These are phyloP conservation scores for Drosophila recens DNA, from an alignment of 2,888 invertebrate species.

Conservation along the genomic window DNA sequence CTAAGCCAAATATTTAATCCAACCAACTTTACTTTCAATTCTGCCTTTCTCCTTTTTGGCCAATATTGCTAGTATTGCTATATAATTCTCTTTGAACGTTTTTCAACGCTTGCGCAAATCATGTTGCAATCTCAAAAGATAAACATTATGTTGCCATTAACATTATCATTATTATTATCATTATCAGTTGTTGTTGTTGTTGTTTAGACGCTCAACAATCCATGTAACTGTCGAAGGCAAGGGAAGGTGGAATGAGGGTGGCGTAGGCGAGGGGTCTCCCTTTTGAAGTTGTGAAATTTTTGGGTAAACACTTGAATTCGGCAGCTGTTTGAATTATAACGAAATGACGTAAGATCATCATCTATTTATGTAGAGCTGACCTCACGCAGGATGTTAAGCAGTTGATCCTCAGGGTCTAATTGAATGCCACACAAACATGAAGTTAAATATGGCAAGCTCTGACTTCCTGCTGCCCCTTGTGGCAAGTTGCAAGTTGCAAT, in stretches of 20 bases:
- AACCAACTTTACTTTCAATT: neutral
- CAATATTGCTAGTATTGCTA: conserved; percentile 1
- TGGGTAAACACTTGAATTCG: conserved; percentile 4
- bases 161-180: neutral
- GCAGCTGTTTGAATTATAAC: conserved; percentile 2
- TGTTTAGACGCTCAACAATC: conserved; percentile 58
- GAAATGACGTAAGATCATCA: conserved; percentile 24
- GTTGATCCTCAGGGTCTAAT: conserved; percentile 17
- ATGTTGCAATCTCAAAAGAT: conserved; percentile 51
- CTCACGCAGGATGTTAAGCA: conserved; percentile 13
- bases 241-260: neutral
- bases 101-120: conserved; percentile 54
- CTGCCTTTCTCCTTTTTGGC: conserved; percentile 3
- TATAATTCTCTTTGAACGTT: conserved; percentile 29
- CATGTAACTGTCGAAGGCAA: conserved; percentile 49
- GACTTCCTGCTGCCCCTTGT: conserved; percentile 35
- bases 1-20: neutral
- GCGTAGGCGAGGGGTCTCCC: neutral
- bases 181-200: conserved; percentile 8
- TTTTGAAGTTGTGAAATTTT: conserved; percentile 26
- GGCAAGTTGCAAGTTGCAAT: conserved; percentile 27
- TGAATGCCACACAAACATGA: conserved; percentile 29
- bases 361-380: conserved; percentile 9
- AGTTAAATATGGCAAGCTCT: conserved; percentile 21
- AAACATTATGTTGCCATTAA: conserved; percentile 20